Evolutionary conservation across 2,797 vertebrate genomes (phyloP), one percentile per base, ranked within the genome.

Genomic region (Graptemys geographica): DNA sequence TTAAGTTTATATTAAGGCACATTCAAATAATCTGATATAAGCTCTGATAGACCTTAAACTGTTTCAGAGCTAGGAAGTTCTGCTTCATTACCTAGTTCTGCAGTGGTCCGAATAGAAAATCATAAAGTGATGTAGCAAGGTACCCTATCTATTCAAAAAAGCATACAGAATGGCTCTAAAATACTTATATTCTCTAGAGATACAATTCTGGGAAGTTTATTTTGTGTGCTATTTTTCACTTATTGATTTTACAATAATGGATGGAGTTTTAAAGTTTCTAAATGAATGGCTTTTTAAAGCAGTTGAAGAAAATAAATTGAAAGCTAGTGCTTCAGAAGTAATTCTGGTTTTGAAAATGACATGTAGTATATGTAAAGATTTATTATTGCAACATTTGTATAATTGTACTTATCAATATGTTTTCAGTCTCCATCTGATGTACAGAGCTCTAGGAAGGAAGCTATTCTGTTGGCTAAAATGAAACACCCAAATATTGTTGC

Each of bases 401-500:
- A 79, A 55, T 47, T n/a, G 9, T 76, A 12, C 56, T 90, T 94
- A 76, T 79, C 95, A 86, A 55, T 79, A 5, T 81, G 52, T 95
- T 97, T 97, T 81, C 89, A 99, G 99, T 98, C 98, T 96, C 97
- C 81, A 47, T 94, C 97, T 90, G 98, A 97, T 93, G 79, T 92
- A 93, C 97, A 98, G 91, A 98, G 94, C 86, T 98, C 98, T 47
- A 98, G 98, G 95, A 98, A 96, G 89, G 99, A 99, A 98, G 99
- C 99, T 15, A 62, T 99, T 96, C 98, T 99, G 65, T 97, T 99
- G 96, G 98, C 99, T 90, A 98, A 97, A 98, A 99, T 99, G 99
- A 99, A 99, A 55, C 99, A 99, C 95, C 98, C 98, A 41, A 99
- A 99, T 95, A 98, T 99, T 1, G 99, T 99, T 89, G 98, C 98